Base-by-base conservation (phyloP, 2,797 vertebrate genomes). In the Rhodeus uyekii region DNA sequence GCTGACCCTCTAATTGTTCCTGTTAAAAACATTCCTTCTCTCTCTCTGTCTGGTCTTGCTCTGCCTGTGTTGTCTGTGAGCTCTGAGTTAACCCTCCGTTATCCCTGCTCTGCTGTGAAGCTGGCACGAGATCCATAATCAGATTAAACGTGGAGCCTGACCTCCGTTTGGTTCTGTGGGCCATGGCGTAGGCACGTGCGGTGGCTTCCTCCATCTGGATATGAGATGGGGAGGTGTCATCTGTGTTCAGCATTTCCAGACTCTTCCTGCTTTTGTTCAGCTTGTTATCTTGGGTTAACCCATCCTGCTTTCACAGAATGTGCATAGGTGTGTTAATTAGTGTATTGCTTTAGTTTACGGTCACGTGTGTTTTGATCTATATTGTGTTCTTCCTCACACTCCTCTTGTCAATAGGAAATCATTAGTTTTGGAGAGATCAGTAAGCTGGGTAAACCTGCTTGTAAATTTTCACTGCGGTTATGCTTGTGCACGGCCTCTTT, bases 1-100 rank as follows among this genome's bases (percentile, higher is more conserved):
- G 58, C 44, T 88, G 85, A 85, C 84, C 83, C 76, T 42, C 27
- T 67, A 82, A 84, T 71, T 34, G 65, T 76, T 69, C 78, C 76
- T 63, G 50, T 68, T 81, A 81, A 63, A 76, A 73, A 38, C 74
- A 39, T 58, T 58, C 36, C 50, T 14, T 69, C 80, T 58, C 58
- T 63, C 71, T 22, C 71, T 19, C 60, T 64, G 13, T 69, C 39
- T 50, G 19, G 27, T 32, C 68, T 71, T 48, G 10, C 3, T 50
- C 32, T 73, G 19, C 50, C 12, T 68, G 38, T 48, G 58, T 13
- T 80, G 64, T 80, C 53, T 81, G 29, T 81, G 58, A 64, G 63
- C 12, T 46, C 46, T 16, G 60, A 18, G 3, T 64, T 81, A 76
- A 76, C 73, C 64, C 73, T 46, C 73, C 1, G 46, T 75, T 76